Percentiles rank a stretch among this genome's conserved stretches.
Evolutionary conservation across 2,888 invertebrate genomes (phyloP).

Genomic region (Flexamia atlantica): DNA sequence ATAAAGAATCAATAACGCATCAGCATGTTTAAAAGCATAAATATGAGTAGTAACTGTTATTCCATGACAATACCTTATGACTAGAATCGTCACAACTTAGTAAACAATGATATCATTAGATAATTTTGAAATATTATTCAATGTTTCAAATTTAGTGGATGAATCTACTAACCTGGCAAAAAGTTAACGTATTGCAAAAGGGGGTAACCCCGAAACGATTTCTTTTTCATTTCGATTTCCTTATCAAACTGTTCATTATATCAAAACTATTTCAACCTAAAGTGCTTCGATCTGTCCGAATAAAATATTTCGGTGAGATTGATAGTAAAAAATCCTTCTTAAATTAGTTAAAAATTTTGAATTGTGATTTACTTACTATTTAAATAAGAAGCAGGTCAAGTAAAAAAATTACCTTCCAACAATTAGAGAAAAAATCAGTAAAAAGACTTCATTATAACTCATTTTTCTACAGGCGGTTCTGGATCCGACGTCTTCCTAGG

Average conservation of each 20-base stretch:
- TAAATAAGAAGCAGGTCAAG: not conserved
- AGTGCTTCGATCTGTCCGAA: no score
- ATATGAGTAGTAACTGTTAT: not conserved
- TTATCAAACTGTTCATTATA: no score
- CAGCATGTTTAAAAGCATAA: not conserved
- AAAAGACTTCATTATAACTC: not conserved
- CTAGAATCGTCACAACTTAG: constrained; percentile 47
- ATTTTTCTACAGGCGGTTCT: constrained; percentile 29
- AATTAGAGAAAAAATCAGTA: not conserved
- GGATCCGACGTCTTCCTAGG: constrained; percentile 40
- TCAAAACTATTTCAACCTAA: no score
- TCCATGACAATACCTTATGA: constrained; percentile 44
- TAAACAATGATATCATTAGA: not conserved
- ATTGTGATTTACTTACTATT: not conserved
- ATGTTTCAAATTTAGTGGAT: no score
- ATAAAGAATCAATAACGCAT: not conserved
- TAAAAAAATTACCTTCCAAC: not conserved
- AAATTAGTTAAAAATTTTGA: no score
- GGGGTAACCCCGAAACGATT: no score
- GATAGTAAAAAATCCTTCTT: no score
- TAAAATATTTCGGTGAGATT: no score
- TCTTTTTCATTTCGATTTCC: no score
- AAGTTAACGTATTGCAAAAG: no score
- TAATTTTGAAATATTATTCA: not conserved
- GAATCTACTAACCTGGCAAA: no score